Conservation (phyloP, 2,888 invertebrate genomes). For the Andrena minutula region DNA sequence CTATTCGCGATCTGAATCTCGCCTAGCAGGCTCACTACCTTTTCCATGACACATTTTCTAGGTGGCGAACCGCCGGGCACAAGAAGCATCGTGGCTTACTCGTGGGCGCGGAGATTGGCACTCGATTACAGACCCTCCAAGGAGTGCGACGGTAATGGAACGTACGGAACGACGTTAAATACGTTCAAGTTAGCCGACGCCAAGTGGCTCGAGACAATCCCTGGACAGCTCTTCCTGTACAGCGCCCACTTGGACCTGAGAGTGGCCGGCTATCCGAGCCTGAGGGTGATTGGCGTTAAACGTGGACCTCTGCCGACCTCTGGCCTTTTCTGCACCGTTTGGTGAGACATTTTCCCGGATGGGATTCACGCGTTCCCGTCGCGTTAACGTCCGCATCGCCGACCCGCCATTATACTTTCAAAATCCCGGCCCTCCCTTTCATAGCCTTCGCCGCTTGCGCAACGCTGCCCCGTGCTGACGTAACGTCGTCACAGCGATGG, state of each 20-base stretch:
- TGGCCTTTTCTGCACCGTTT: conserved; percentile 81
- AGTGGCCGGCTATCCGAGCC: conserved; percentile 80
- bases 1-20: conserved; percentile 49
- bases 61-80: conserved; percentile 83
- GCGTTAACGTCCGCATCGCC: background rate
- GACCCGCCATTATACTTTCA: conserved; percentile 6
- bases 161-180: conserved; percentile 71
- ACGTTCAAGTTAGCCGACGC: conserved; percentile 71
- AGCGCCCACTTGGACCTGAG: conserved; percentile 82
- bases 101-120: conserved; percentile 85
- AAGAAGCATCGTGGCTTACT: conserved; percentile 88
- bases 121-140: conserved; percentile 82
- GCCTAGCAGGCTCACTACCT: conserved; percentile 4
- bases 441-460: conserved; percentile 2
- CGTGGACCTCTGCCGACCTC: conserved; percentile 78
- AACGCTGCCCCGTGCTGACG: conserved; percentile 2
- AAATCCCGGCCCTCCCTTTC: background rate
- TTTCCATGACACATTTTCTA: conserved; percentile 63
- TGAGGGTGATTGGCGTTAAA: conserved; percentile 83
- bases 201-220: conserved; percentile 82
- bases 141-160: conserved; percentile 79
- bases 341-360: conserved; percentile 73
- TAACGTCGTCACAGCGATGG: background rate
- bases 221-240: conserved; percentile 81
- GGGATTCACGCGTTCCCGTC: background rate